Conservation (phyloP, 2,113 vertebrate species). For the Xiphias gladius region DNA sequence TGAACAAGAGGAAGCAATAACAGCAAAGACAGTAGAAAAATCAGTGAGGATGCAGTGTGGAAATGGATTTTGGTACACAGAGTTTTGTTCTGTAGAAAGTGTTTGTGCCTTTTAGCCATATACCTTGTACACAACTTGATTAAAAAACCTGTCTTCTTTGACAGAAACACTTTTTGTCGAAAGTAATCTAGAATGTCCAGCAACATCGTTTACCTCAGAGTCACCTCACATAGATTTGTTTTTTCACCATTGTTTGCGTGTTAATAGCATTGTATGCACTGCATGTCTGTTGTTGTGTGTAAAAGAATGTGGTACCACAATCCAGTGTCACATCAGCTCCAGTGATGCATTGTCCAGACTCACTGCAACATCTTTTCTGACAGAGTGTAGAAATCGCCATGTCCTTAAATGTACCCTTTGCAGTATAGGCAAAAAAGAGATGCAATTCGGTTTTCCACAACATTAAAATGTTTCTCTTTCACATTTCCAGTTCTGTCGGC, state of each 20-base stretch:
- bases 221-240: neutral
- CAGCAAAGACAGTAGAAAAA: slow-evolving; percentile 9
- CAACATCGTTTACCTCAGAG: neutral
- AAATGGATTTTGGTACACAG: slow-evolving; percentile 9
- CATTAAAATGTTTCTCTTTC: slow-evolving; percentile 33
- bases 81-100: neutral
- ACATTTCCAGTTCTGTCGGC: slow-evolving; percentile 26
- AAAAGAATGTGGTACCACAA: neutral
- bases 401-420: slow-evolving; percentile 32
- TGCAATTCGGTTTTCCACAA: slow-evolving; percentile 23
- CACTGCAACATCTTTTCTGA: slow-evolving; percentile 30
- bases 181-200: neutral
- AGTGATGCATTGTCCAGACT: slow-evolving; percentile 20
- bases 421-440: slow-evolving; percentile 33
- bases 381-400: slow-evolving; percentile 21
- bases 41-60: neutral
- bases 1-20: slow-evolving; percentile 21
- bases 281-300: neutral
- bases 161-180: neutral
- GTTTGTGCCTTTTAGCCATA: neutral
- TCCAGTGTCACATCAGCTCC: slow-evolving; percentile 21
- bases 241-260: neutral
- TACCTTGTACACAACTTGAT: neutral
- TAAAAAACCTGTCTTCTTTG: neutral
- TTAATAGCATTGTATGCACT: neutral